Evolutionary conservation across 2,797 vertebrate species (phyloP), one percentile per base, ranked within the genome.

Genomic region (Anisognathus igniventris): DNA sequence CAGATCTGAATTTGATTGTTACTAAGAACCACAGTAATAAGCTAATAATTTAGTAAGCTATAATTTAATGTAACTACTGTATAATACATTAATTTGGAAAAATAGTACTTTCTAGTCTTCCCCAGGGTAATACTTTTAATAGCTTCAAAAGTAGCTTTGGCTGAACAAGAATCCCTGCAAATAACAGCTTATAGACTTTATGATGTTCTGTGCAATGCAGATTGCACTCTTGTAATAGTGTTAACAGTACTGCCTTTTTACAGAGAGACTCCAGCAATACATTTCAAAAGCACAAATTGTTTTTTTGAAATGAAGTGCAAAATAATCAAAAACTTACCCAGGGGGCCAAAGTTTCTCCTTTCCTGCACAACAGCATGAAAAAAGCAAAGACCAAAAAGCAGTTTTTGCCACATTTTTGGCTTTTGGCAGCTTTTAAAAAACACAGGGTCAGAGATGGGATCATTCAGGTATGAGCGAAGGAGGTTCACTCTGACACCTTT

Each of bases 281-380:
- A 42, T 40, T 91, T 66, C 56, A 82, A 86, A 94, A 64, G 19
- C 60, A 54, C 13, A 4, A 6, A 68, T 18, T 3, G 17, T 53
- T 70, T 16, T 48, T 61, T 31, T 5, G 3, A 82, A 73, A 65
- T 20, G 20, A 74, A 50, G 37, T 33, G 50, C 19, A 64, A 71
- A 56, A 23, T 10, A 56, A 76, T 42, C 22, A 39, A 39, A 77
- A 44, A 54, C 98, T 98, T 95, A 99, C 99, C 99, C 42, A 99
- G 94, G 6, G 99, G 98, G 77, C 99, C 99, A 14, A 98, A 99
- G 87, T 98, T 99, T 95, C 98, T 98, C 92, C 99, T 98, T 97
- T 99, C 99, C 96, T 99, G 99, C 45, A 99, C 98, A 13, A 99
- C 81, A 75, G 99, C 99, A 6, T 99, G 99, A 96, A 99, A 99